Conservation (phyloP, 2,888 invertebrate genomes). For the Heliconius erato region DNA sequence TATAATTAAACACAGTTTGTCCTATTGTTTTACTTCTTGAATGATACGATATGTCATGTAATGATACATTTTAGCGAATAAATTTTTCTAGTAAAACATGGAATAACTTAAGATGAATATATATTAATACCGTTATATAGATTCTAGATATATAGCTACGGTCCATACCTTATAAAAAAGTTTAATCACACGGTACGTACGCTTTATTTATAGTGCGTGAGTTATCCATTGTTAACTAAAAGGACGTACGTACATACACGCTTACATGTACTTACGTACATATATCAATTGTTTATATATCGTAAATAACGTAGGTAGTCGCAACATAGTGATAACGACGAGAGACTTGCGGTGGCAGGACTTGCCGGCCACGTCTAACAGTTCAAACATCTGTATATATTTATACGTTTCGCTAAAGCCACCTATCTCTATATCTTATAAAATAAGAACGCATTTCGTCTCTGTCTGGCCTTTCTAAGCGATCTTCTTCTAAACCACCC, state of each 20-base stretch:
- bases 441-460: no score
- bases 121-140: not conserved
- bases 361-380: slow-evolving; percentile 54
- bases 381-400: slow-evolving; percentile 57
- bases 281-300: slow-evolving; percentile 73
- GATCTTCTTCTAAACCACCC: no score
- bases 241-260: slow-evolving; percentile 40
- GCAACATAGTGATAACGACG: slow-evolving; percentile 65
- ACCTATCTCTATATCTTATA: no score
- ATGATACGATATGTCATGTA: no score
- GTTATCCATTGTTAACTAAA: slow-evolving; percentile 24
- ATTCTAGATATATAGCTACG: not conserved
- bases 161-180: not conserved
- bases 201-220: slow-evolving; percentile 36
- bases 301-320: slow-evolving; percentile 69
- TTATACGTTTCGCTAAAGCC: slow-evolving; percentile 64
- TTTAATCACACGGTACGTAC: not conserved
- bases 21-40: no score
- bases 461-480: no score
- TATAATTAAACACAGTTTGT: no score
- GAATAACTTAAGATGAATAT: no score
- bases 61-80: no score
- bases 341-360: slow-evolving; percentile 65
- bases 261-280: slow-evolving; percentile 55
- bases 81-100: no score